These are phyloP conservation scores for Euura saliciscinereae DNA, from an alignment of 1,140 invertebrate species.

Conservation along the genomic window DNA sequence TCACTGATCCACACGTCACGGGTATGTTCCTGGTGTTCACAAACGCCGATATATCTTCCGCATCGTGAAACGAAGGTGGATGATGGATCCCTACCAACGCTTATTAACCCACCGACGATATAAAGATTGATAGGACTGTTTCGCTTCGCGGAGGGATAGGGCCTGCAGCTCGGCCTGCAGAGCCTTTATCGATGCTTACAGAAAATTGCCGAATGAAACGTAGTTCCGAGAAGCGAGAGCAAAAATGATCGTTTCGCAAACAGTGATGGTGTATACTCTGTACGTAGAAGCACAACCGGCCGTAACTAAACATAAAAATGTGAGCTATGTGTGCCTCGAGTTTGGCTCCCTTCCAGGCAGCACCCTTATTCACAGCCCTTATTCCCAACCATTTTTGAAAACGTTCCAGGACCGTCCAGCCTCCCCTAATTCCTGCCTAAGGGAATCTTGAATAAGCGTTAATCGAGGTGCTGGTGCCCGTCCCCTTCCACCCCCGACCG, in stretches of 20 bases:
- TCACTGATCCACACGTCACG: too few species aligned
- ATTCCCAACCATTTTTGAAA: slow-evolving; percentile 15
- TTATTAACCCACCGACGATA: not conserved
- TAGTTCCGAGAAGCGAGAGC: not conserved
- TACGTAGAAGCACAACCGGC: too few species aligned
- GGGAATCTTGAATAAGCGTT: not conserved
- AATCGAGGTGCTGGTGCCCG: not conserved
- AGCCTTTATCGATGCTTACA: not conserved
- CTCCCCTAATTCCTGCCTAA: not conserved
- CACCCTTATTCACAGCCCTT: slow-evolving; percentile 19
- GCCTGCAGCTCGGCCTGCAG: too few species aligned
- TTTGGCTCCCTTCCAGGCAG: not conserved
- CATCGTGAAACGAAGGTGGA: not conserved
- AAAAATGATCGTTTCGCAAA: not conserved
- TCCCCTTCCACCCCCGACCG: too few species aligned
- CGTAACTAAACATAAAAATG: too few species aligned
- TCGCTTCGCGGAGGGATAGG: too few species aligned
- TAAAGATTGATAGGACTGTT: slow-evolving; percentile 7
- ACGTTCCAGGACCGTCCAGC: not conserved
- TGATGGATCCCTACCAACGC: not conserved
- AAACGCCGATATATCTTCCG: too few species aligned
- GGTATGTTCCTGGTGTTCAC: too few species aligned
- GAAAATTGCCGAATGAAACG: slow-evolving; percentile 1
- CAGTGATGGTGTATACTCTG: not conserved
- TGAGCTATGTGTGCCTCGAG: not conserved